phyloP scores from a whole-genome alignment of 92 coral and sea anemone species.

The Nematostella vectensis region DNA sequence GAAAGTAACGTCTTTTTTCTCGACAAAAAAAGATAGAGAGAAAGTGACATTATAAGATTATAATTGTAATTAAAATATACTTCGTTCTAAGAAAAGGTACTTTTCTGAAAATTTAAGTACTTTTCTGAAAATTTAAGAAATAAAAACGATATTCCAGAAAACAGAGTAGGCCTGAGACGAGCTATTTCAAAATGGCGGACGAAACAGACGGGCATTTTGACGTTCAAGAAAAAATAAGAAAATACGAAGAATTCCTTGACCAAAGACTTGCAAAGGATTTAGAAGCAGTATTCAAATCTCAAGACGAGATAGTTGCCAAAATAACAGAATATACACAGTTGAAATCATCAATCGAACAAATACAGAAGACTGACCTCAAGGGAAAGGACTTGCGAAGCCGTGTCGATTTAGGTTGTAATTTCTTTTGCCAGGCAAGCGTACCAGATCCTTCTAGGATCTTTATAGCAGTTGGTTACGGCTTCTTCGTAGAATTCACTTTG shows the following conservation, averaged over 20 bases:
- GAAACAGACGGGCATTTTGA: slow-evolving; percentile 18
- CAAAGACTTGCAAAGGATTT: slow-evolving; percentile 75
- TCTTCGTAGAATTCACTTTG: slow-evolving; percentile 88
- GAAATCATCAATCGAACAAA: slow-evolving; percentile 58
- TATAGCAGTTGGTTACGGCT: slow-evolving; percentile 92
- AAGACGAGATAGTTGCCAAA: slow-evolving; percentile 60
- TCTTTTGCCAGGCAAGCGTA: slow-evolving; percentile 84
- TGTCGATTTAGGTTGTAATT: slow-evolving; percentile 91
- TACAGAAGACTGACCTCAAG: slow-evolving; percentile 36
- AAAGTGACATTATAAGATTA: no score
- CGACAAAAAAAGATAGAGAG: no score
- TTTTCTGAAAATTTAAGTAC: no score
- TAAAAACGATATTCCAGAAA: no score
- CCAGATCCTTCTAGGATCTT: slow-evolving; percentile 76
- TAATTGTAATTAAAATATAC: no score
- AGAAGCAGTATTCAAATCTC: slow-evolving; percentile 55
- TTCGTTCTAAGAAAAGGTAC: no score
- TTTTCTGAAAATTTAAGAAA: no score
- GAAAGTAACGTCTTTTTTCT: no score
- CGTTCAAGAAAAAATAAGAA: slow-evolving; percentile 56
- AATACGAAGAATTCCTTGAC: slow-evolving; percentile 83
- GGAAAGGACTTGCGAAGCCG: slow-evolving; percentile 71
- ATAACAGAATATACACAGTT: slow-evolving; percentile 75
- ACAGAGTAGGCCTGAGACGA: slow-evolving; percentile 4
- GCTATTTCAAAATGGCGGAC: slow-evolving; percentile 67